Evolutionary conservation across 2,888 invertebrate species (phyloP), one percentile per base, ranked within the genome.

Genomic region (Beris morrisii): DNA sequence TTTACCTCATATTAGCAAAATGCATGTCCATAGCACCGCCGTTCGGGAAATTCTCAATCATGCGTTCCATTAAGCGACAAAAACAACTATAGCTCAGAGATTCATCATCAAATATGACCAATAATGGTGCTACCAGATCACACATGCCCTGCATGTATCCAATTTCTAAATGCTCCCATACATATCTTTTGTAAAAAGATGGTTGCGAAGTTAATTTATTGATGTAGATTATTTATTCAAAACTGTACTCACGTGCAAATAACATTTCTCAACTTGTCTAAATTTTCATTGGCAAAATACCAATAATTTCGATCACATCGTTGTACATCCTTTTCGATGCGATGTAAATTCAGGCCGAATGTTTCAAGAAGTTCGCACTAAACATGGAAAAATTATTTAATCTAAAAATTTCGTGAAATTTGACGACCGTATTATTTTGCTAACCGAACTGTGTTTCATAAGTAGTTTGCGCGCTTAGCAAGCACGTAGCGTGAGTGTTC

Each of bases 131-230:
- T 0, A 91, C 93, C 68, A 97, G 83, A 82, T 97, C 97, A 79
- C 97, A 97, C 97, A 97, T 97, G 73, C 97, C 97, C 80, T 97
- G 97, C 86, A 97, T 93, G 82, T 97, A 97, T 11, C 97, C 97
- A 45, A 90, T 87, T 57, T 96, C 95, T 72, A 97, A 82, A 78
- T 97, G 93, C 77, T 96, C 93, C 94, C 96, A 97, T 3, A 97
- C 96, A 80, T 95, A 97, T n/a, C 93, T 94, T n/a, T n/a, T n/a
- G n/a, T n/a, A n/a, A 74, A 3, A 76, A 69, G 32, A n/a, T n/a
- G n/a, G n/a, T n/a, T n/a, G n/a, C n/a, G n/a, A n/a, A n/a, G n/a
- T n/a, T n/a, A n/a, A n/a, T n/a, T n/a, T 48, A 48, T 48, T 32
- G 5, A 32, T 5, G 7, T 32, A 22, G 31, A 32, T 15, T 38